Evolutionary conservation across 1,140 invertebrate species (phyloP).

Genomic region (Belonocnema kinseyi): DNA sequence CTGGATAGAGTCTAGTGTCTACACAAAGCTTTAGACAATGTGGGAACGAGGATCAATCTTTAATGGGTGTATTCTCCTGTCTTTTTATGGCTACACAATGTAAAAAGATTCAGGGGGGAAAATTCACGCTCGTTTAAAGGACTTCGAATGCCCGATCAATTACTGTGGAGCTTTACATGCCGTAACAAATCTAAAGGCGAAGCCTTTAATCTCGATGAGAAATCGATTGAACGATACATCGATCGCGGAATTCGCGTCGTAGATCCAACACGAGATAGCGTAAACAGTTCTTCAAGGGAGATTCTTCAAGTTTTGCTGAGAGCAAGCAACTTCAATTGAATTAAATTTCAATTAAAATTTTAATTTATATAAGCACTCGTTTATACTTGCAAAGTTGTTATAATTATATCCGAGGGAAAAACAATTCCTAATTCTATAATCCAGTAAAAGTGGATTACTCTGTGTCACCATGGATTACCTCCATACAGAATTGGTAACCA

Average conservation of each 20-base stretch:
- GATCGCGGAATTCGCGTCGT: background rate
- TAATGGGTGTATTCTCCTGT: background rate
- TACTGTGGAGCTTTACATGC: background rate
- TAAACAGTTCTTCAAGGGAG: background rate
- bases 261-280: conserved; percentile 2
- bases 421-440: too few species aligned
- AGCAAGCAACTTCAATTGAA: too few species aligned
- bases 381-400: too few species aligned
- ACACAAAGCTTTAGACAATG: background rate
- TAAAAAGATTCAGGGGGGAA: conserved; percentile 1
- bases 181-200: conserved; percentile 5
- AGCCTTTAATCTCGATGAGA: background rate
- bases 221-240: background rate
- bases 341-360: too few species aligned
- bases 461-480: too few species aligned
- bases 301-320: too few species aligned
- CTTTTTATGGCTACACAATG: conserved; percentile 6
- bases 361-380: too few species aligned
- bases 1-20: background rate
- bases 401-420: too few species aligned
- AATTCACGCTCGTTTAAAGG: conserved; percentile 11
- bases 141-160: conserved; percentile 2
- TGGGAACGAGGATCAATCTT: background rate
- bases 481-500: too few species aligned
- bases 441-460: too few species aligned